Percentiles rank a stretch among this genome's conserved stretches.
phyloP scores from a whole-genome alignment of 2,797 vertebrate genomes.

The Macrochelys suwanniensis region DNA sequence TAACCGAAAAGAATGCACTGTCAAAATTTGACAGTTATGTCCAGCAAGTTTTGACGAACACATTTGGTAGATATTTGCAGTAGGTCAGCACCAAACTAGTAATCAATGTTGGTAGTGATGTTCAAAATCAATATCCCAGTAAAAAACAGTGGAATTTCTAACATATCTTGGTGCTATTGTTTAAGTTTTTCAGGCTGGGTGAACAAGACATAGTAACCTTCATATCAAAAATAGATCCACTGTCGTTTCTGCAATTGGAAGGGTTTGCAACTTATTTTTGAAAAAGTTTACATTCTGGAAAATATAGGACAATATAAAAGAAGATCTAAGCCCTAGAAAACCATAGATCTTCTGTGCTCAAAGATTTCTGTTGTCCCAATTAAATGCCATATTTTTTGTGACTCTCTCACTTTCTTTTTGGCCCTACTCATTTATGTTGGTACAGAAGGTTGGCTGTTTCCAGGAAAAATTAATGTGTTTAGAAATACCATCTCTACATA shows the following conservation, averaged over 20 bases:
- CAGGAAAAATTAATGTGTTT: not conserved
- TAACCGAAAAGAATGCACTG: not conserved
- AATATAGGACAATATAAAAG: not conserved
- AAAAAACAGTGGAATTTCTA: not conserved
- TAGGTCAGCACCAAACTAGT: too few relatives aligned
- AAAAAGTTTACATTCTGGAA: not conserved
- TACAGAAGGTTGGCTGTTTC: not conserved
- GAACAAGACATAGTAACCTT: not conserved
- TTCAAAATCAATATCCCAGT: not conserved
- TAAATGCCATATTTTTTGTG: not conserved
- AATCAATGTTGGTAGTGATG: too few relatives aligned
- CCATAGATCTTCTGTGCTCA: not conserved
- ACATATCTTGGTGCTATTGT: not conserved
- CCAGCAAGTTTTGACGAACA: too few relatives aligned
- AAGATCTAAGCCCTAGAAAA: not conserved
- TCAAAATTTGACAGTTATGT: too few relatives aligned
- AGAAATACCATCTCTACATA: slow-evolving; percentile 58
- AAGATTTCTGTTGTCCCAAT: not conserved
- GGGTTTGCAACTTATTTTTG: not conserved
- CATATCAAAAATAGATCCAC: not conserved
- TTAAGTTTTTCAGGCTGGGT: not conserved
- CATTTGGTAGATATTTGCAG: too few relatives aligned
- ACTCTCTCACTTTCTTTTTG: not conserved
- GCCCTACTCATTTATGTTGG: not conserved
- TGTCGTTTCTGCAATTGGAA: not conserved